phyloP scores from a whole-genome alignment of 2,888 invertebrate genomes.

The Meloe dianella region DNA sequence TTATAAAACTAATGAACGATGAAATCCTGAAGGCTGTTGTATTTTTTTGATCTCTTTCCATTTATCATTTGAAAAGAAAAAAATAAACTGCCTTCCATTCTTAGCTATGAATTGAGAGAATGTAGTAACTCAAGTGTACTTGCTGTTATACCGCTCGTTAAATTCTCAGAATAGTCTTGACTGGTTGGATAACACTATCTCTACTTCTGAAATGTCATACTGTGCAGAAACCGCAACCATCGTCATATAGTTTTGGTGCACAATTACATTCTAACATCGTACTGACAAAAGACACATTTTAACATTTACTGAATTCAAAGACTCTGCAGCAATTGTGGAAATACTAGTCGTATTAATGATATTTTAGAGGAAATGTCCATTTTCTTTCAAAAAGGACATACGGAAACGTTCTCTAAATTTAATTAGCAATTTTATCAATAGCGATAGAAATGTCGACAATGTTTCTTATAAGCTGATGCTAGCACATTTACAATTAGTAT shows the following conservation, averaged over 20 bases:
- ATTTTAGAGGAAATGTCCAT: conserved; percentile 16
- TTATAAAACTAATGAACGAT: conserved; percentile 32
- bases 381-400: neutral
- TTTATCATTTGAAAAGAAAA: no score
- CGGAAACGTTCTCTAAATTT: conserved; percentile 18
- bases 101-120: neutral
- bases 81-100: neutral
- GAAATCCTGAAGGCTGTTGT: conserved; percentile 26
- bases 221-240: conserved; percentile 23
- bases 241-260: conserved; percentile 21
- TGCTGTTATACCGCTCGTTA: conserved; percentile 40
- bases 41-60: conserved; percentile 21
- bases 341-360: neutral
- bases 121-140: conserved; percentile 27
- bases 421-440: conserved; percentile 25
- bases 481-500: conserved; percentile 19
- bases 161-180: conserved; percentile 32
- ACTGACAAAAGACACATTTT: conserved; percentile 14
- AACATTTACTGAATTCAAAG: conserved; percentile 22
- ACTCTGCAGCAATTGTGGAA: conserved; percentile 3
- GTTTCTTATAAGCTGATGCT: conserved; percentile 18
- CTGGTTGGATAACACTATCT: conserved; percentile 15
- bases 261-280: conserved; percentile 20
- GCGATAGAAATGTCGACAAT: neutral
- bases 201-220: conserved; percentile 25